phyloP scores from a whole-genome alignment of 2,888 invertebrate species.

The Mactromeris polynyma region DNA sequence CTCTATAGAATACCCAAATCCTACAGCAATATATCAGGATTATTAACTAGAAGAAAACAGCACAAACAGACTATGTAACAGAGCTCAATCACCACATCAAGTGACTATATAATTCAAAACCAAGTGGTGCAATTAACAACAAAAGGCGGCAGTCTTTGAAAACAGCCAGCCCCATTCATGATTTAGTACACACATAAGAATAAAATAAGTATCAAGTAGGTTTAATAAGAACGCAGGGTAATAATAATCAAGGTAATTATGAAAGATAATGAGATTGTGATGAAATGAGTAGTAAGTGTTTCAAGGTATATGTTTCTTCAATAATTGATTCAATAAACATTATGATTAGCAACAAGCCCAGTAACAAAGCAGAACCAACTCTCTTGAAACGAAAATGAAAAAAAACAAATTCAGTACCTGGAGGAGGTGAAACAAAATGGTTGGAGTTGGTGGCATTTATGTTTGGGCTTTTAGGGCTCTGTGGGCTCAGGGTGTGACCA shows the following conservation, averaged over 20 bases:
- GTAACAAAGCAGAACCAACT: background rate
- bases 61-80: background rate
- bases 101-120: no score
- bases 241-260: no score
- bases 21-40: no score
- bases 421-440: constrained; percentile 76
- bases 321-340: background rate
- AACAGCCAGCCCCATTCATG: no score
- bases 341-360: background rate
- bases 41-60: background rate
- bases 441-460: constrained; percentile 72
- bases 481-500: constrained; percentile 40
- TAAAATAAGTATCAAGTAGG: no score
- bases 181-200: no score
- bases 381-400: background rate
- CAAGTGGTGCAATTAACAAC: no score
- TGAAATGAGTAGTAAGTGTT: background rate
- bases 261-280: no score
- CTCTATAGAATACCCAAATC: no score
- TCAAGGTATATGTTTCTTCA: background rate
- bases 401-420: constrained; percentile 60
- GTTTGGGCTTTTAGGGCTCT: constrained; percentile 68
- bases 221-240: no score
- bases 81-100: background rate
- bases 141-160: no score